A percentile compares a stretch with the other conserved stretches of the same genome.
Conservation (phyloP, 2,888 invertebrate genomes). For the Cerceris ruficornis region DNA sequence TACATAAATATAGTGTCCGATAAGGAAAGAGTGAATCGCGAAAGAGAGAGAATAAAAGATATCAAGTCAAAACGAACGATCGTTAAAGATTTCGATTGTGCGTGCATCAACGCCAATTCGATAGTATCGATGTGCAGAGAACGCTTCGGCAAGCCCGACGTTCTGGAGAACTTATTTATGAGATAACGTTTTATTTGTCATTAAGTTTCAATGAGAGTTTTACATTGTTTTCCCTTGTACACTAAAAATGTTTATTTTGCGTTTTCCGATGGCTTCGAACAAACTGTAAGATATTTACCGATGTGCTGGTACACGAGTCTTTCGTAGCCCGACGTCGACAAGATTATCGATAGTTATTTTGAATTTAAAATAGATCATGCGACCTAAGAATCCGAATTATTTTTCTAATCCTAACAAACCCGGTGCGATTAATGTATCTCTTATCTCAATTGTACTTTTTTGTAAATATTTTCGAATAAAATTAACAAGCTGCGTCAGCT, state of each 20-base stretch:
- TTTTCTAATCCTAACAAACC: no score
- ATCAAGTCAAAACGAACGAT: constrained; percentile 11
- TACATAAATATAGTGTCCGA: constrained; percentile 62
- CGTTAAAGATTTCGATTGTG: constrained; percentile 67
- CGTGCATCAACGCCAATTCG: constrained; percentile 62
- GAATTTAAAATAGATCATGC: no score
- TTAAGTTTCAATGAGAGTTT: no score
- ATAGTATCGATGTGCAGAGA: constrained; percentile 61
- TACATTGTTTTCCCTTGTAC: no score
- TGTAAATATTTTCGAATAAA: no score
- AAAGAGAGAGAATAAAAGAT: not conserved
- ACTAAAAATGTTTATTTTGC: no score
- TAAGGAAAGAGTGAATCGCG: constrained; percentile 1
- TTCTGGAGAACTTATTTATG: constrained; percentile 66
- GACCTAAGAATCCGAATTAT: no score
- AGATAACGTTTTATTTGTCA: not conserved
- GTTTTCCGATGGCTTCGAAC: not conserved
- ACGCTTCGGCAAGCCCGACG: constrained; percentile 67
- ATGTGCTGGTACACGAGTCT: not conserved
- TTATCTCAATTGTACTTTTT: no score
- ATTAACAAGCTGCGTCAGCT: no score
- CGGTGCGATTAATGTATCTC: no score
- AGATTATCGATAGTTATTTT: no score
- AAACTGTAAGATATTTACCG: not conserved
- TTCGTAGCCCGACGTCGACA: no score